Percentiles rank a stretch among this genome's conserved stretches.
Conservation (phyloP, 2,888 invertebrate genomes). For the Neocrepidodera transversa region DNA sequence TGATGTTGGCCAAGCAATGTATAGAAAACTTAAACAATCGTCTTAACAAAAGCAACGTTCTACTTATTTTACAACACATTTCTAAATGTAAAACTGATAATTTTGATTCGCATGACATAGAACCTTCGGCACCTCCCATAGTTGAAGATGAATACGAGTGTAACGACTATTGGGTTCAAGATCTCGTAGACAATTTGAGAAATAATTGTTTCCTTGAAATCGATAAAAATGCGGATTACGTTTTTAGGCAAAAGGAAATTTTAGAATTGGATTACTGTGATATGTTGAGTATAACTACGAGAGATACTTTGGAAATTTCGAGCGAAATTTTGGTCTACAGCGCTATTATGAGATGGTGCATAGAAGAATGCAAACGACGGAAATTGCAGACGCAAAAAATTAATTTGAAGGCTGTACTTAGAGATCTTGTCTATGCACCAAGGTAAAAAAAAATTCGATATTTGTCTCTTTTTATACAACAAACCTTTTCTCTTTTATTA, state of each 20-base stretch:
- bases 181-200: slow-evolving; percentile 68
- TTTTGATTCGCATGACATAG: slow-evolving; percentile 49
- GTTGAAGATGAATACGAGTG: slow-evolving; percentile 52
- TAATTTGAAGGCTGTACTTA: slow-evolving; percentile 63
- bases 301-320: slow-evolving; percentile 72
- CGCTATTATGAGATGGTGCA: slow-evolving; percentile 70
- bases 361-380: slow-evolving; percentile 65
- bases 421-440: slow-evolving; percentile 54
- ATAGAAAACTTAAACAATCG: slow-evolving; percentile 71
- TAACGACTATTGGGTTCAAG: slow-evolving; percentile 50
- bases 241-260: slow-evolving; percentile 66
- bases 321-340: slow-evolving; percentile 69
- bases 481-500: no score
- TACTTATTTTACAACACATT: slow-evolving; percentile 69
- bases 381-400: slow-evolving; percentile 62
- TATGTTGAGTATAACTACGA: slow-evolving; percentile 69
- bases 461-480: no score
- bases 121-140: slow-evolving; percentile 58
- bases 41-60: slow-evolving; percentile 69
- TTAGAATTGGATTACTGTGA: slow-evolving; percentile 71
- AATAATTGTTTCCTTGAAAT: slow-evolving; percentile 72
- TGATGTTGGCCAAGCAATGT: slow-evolving; percentile 72
- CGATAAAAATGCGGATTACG: slow-evolving; percentile 64
- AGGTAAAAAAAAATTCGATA: slow-evolving; percentile 50
- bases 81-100: slow-evolving; percentile 51